Evolutionary conservation across 1,140 invertebrate species (phyloP).

Genomic region (Apis laboriosa): DNA sequence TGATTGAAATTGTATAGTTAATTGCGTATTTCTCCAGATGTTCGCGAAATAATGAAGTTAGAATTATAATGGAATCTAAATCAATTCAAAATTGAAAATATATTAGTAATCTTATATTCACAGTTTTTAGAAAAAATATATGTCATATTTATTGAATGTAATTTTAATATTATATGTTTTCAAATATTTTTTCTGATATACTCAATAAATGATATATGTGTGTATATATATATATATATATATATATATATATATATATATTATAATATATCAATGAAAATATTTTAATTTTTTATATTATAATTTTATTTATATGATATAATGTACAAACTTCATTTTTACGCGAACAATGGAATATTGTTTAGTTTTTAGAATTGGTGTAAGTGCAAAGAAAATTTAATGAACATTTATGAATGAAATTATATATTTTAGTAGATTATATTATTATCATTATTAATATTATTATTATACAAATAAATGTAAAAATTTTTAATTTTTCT

Average conservation of each 20-base stretch:
- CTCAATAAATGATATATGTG: not conserved
- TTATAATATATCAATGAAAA: conserved; percentile 20
- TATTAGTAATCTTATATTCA: conserved; percentile 2
- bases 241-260: not conserved
- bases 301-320: conserved; percentile 11
- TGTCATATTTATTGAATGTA: conserved; percentile 25
- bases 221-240: not conserved
- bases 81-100: conserved; percentile 9
- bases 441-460: conserved; percentile 63
- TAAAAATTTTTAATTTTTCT: conserved; percentile 71
- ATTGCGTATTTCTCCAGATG: conserved; percentile 58
- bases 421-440: conserved; percentile 69
- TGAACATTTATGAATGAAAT: conserved; percentile 67
- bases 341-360: conserved; percentile 60
- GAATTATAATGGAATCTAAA: conserved; percentile 8
- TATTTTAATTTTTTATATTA: not conserved
- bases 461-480: conserved; percentile 70
- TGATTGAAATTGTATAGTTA: conserved; percentile 67
- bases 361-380: conserved; percentile 61
- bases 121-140: conserved; percentile 14
- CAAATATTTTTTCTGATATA: not conserved
- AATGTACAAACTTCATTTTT: conserved; percentile 56
- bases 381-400: conserved; percentile 61
- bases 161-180: not conserved
- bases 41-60: conserved; percentile 61